Evolutionary conservation across 2,113 vertebrate species (phyloP).

Genomic region (Pollimyrus isidori): DNA sequence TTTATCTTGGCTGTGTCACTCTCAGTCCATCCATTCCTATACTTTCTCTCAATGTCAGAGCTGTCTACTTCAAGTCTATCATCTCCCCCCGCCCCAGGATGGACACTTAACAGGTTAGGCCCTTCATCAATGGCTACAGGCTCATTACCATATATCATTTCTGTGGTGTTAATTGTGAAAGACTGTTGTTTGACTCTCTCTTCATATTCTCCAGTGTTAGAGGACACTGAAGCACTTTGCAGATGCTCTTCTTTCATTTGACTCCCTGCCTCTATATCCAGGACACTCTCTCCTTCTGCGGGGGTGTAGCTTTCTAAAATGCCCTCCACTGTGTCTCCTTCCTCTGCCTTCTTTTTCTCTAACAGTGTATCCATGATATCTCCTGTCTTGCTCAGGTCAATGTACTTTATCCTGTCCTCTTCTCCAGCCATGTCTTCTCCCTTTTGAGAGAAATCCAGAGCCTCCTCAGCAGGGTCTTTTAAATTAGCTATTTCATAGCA

Average conservation of each 20-base stretch:
- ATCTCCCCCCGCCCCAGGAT: constrained; percentile 3
- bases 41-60: not conserved
- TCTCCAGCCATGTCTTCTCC: constrained; percentile 10
- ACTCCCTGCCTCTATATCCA: not conserved
- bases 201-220: not conserved
- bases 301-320: constrained; percentile 4
- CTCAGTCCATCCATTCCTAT: not conserved
- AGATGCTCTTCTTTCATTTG: not conserved
- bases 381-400: not conserved
- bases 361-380: constrained; percentile 7
- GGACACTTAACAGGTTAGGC: not conserved
- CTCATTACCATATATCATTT: not conserved
- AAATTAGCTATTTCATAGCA: not conserved
- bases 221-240: not conserved
- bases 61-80: constrained; percentile 9
- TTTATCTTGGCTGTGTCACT: constrained; percentile 11
- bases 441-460: constrained; percentile 13
- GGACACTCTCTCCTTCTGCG: not conserved
- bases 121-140: constrained; percentile 14
- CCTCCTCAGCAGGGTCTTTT: not conserved
- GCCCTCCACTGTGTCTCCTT: constrained; percentile 21
- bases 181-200: not conserved
- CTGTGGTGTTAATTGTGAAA: not conserved
- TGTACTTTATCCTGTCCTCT: not conserved
- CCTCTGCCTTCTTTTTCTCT: not conserved